phyloP scores from a whole-genome alignment of 2,888 invertebrate genomes.

The Apodemia duryi region DNA sequence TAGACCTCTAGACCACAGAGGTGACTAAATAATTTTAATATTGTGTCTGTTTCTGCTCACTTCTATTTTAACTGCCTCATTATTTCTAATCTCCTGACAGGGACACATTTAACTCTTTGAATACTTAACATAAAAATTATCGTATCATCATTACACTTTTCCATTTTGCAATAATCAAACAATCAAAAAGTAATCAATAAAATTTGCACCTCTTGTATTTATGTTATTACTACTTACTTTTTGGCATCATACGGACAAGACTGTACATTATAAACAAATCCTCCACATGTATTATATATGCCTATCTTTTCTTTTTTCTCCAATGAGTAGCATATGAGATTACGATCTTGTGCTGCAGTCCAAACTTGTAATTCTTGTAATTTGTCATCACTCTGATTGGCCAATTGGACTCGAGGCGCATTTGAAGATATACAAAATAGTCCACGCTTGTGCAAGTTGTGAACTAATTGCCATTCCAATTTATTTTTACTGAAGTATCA shows the following conservation, averaged over 20 bases:
- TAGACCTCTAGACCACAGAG: too few relatives aligned
- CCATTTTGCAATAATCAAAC: too few relatives aligned
- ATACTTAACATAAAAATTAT: too few relatives aligned
- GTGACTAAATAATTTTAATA: too few relatives aligned
- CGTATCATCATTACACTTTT: too few relatives aligned
- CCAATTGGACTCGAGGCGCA: constrained; percentile 47
- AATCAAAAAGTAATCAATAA: too few relatives aligned
- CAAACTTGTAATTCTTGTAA: constrained; percentile 63
- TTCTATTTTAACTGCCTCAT: too few relatives aligned
- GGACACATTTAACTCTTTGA: too few relatives aligned
- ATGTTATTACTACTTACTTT: constrained; percentile 62
- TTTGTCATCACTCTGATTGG: constrained; percentile 2
- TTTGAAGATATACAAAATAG: constrained; percentile 80
- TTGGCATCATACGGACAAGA: constrained; percentile 85
- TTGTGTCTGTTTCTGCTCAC: too few relatives aligned
- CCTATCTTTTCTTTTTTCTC: constrained; percentile 47
- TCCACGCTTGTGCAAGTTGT: constrained; percentile 76
- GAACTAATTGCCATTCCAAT: constrained; percentile 51
- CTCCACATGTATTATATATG: constrained; percentile 80
- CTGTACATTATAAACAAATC: constrained; percentile 81
- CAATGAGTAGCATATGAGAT: constrained; percentile 72
- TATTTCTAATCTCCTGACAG: too few relatives aligned
- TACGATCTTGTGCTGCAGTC: constrained; percentile 81
- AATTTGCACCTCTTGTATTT: background rate
- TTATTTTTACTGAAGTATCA: constrained; percentile 51